Base-by-base conservation (phyloP, 1,140 invertebrate genomes). In the Batillaria attramentaria region DNA sequence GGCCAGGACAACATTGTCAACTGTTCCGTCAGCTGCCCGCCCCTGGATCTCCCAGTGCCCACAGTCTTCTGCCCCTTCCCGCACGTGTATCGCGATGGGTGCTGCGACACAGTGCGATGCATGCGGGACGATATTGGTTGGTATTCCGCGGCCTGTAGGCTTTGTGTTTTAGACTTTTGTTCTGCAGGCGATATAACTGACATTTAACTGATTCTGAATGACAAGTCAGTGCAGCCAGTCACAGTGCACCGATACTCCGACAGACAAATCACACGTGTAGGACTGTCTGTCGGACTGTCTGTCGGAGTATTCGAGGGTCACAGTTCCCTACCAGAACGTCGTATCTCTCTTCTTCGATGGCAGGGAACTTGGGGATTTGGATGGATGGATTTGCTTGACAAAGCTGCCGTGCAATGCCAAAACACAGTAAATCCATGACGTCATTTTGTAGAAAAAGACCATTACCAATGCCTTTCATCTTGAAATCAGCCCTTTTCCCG, bases 21-120 rank as follows among this genome's bases (percentile, higher is more conserved):
- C 28, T 80, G 78, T 37, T 68, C 78, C 28, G 41, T 54, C 42
- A 46, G n/a, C 24, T 83, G 81, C 42, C 69, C 62, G 0, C 62
- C 69, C 16, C 37, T 76, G 3, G n/a, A 72, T 24, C 62, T 75
- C n/a, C 75, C 79, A 6, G 31, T 76, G 3, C 75, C 81, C 33
- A 79, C 39, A 54, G 62, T 73, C 41, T 41, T 79, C n/a, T 83
- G 81, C 46, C 81, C 76, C 0, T 50, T 75, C 39, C 81, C 81
- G 31, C 78, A 83, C 65, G 72, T 80, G 31, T 60, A 72, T 5
- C 66, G 42, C 24, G 70, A 75, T 33, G 76, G 76, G 3, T 83
- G 81, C 66, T 83, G 81, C 28, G 79, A 83, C 5, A 80, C 70
- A 6, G 72, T 83, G 2, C 57, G 43, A 41, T 83, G 81, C 65